phyloP scores from a whole-genome alignment of 2,797 vertebrate genomes.

The Australoheros facetus region DNA sequence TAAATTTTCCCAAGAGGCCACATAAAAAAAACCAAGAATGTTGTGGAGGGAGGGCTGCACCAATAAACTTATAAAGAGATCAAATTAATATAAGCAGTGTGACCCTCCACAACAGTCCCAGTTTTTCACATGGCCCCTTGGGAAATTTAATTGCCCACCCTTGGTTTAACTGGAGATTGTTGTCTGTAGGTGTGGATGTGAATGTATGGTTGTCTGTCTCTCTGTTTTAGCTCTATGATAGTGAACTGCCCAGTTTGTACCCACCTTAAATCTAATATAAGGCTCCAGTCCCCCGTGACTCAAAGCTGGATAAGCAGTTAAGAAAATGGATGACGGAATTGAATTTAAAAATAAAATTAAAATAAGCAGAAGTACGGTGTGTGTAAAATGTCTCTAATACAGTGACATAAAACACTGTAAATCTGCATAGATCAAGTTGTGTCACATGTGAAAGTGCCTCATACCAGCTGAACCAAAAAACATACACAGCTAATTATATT shows the following conservation, averaged over 20 bases:
- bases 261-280: neutral
- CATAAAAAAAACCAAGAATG: neutral
- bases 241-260: neutral
- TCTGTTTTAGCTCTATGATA: neutral
- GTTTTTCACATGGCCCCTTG: neutral
- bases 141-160: neutral
- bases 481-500: no score
- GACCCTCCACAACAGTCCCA: neutral
- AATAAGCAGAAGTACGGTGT: neutral
- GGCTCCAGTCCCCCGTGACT: neutral
- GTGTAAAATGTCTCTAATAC: neutral
- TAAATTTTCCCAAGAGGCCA: neutral
- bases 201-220: neutral
- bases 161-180: neutral
- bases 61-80: neutral
- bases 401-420: neutral
- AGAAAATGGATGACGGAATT: neutral
- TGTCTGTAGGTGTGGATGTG: neutral
- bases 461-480: neutral
- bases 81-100: neutral
- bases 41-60: neutral
- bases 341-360: neutral
- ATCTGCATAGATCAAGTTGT: neutral
- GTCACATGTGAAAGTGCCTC: neutral
- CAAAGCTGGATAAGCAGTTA: neutral